Percentiles rank a stretch among this genome's conserved stretches.
These are phyloP conservation scores for Rapana venosa DNA, from an alignment of 2,888 invertebrate species.

Conservation along the genomic window DNA sequence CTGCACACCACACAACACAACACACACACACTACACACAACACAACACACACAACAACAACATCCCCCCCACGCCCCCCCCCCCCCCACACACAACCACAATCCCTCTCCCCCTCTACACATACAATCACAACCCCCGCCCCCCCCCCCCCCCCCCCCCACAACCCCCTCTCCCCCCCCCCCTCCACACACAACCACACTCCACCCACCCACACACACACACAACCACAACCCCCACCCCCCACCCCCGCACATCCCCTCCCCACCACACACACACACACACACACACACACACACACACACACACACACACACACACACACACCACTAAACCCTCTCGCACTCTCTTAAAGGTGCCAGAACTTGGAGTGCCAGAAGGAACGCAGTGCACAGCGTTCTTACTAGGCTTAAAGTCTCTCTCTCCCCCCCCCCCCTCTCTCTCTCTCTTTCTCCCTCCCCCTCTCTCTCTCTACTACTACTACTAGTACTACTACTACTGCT, in stretches of 20 bases:
- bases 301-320: conserved; percentile 1
- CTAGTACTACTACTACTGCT: neutral
- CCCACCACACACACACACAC: neutral
- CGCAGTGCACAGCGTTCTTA: neutral
- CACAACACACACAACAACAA: neutral
- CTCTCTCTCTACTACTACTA: neutral
- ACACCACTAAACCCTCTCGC: neutral
- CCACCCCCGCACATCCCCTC: too few species aligned
- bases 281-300: neutral
- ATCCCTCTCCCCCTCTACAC: neutral
- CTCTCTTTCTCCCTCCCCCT: neutral
- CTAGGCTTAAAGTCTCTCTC: neutral
- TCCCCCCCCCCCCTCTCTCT: neutral
- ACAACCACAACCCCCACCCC: too few species aligned
- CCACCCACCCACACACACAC: too few species aligned
- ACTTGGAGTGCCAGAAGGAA: too few species aligned
- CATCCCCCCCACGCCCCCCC: neutral
- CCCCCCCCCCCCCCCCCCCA: too few species aligned
- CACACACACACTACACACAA: neutral
- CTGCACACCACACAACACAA: neutral
- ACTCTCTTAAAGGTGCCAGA: neutral
- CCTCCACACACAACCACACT: too few species aligned
- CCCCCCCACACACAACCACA: neutral
- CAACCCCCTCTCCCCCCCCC: too few species aligned
- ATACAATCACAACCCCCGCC: too few species aligned